Evolutionary conservation across 2,888 invertebrate species (phyloP).

Genomic region (Drosophila paranaensis): DNA sequence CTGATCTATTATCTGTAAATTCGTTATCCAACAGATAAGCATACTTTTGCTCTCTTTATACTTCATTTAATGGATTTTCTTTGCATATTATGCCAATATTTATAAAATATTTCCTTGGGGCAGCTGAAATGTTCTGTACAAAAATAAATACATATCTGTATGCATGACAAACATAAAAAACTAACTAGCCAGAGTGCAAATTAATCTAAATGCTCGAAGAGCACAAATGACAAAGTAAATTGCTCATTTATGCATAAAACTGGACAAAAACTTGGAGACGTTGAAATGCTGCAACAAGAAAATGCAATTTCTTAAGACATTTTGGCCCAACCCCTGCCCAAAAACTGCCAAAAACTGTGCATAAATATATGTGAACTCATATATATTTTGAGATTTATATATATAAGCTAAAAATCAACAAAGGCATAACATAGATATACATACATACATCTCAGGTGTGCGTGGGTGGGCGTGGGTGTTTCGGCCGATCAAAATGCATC

Average conservation of each 20-base stretch:
- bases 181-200: constrained; percentile 25
- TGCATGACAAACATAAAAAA: constrained; percentile 21
- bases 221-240: constrained; percentile 58
- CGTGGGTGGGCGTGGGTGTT: constrained; percentile 13
- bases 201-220: constrained; percentile 29
- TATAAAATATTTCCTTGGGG: background rate
- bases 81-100: background rate
- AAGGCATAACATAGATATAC: constrained; percentile 10
- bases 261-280: constrained; percentile 10
- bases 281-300: constrained; percentile 56
- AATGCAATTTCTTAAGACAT: constrained; percentile 79
- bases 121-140: background rate
- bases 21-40: background rate
- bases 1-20: background rate
- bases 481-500: constrained; percentile 71
- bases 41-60: background rate
- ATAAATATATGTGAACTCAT: background rate
- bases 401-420: constrained; percentile 32
- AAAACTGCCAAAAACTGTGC: constrained; percentile 17
- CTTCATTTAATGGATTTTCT: background rate
- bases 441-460: constrained; percentile 34
- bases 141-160: background rate
- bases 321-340: constrained; percentile 16
- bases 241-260: constrained; percentile 65
- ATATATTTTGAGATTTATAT: background rate